Evolutionary conservation across 2,888 invertebrate species (phyloP).

Genomic region (Parnassius apollo): DNA sequence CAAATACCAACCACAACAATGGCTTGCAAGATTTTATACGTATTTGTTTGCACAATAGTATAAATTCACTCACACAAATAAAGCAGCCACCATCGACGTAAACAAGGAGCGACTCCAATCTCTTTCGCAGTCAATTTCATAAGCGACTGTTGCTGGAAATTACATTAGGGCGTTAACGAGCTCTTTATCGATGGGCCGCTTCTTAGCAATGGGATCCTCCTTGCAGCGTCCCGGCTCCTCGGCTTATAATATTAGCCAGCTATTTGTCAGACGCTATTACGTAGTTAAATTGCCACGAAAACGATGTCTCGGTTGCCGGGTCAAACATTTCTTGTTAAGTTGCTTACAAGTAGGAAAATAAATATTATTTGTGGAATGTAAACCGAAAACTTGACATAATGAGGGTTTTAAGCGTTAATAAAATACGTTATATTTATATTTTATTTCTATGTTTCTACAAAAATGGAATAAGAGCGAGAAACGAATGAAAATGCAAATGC

Average conservation of each 20-base stretch:
- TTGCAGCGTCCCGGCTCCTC: background rate
- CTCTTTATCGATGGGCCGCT: background rate
- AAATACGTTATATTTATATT: no score
- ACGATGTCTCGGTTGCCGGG: background rate
- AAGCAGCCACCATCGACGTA: background rate
- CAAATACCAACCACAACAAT: no score
- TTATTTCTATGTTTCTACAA: no score
- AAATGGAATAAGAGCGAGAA: no score
- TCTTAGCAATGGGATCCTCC: background rate
- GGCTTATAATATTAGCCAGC: background rate
- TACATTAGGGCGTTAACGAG: constrained; percentile 2
- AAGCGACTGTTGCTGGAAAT: constrained; percentile 3
- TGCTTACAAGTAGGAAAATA: background rate
- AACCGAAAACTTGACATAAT: no score
- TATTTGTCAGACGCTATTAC: background rate
- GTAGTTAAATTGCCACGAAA: background rate
- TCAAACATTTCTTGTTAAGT: background rate
- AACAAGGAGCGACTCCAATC: constrained; percentile 4
- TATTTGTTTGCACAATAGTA: background rate
- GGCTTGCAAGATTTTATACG: no score
- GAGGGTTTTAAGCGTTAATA: no score
- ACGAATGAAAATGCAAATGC: no score
- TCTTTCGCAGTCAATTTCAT: constrained; percentile 5
- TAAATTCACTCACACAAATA: background rate
- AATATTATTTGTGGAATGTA: background rate